Evolutionary conservation across 1,140 invertebrate species (phyloP).

Genomic region (Aporrectodea caliginosa): DNA sequence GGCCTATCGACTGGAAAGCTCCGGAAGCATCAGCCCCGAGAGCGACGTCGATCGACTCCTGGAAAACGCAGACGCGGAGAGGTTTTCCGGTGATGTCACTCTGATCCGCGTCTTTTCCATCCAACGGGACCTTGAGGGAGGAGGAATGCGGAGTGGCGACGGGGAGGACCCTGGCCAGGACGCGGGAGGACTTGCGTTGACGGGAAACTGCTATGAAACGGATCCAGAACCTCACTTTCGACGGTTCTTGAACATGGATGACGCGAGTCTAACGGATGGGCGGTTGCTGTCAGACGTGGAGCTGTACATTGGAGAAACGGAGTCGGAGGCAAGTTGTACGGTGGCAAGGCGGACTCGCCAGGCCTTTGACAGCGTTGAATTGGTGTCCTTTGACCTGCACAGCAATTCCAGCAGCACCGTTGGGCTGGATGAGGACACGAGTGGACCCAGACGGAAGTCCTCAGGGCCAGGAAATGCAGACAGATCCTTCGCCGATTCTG

Average conservation of each 20-base stretch:
- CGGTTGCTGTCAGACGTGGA: too few relatives aligned
- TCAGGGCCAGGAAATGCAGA: too few relatives aligned
- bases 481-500: too few relatives aligned
- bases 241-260: too few relatives aligned
- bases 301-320: too few relatives aligned
- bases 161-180: not conserved
- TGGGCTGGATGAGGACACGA: too few relatives aligned
- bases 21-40: slow-evolving; percentile 10
- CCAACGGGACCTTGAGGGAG: not conserved
- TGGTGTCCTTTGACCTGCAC: not conserved
- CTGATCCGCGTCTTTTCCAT: slow-evolving; percentile 15
- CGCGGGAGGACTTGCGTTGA: not conserved
- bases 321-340: too few relatives aligned
- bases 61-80: slow-evolving; percentile 20
- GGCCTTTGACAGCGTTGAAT: not conserved
- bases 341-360: not conserved
- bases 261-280: too few relatives aligned
- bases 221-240: too few relatives aligned
- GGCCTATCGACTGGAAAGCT: not conserved
- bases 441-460: too few relatives aligned
- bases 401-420: not conserved
- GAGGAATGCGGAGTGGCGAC: not conserved
- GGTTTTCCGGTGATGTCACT: slow-evolving; percentile 10
- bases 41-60: slow-evolving; percentile 11
- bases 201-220: too few relatives aligned